Conservation (phyloP, 2,888 invertebrate genomes). For the Drosophila diplacantha region DNA sequence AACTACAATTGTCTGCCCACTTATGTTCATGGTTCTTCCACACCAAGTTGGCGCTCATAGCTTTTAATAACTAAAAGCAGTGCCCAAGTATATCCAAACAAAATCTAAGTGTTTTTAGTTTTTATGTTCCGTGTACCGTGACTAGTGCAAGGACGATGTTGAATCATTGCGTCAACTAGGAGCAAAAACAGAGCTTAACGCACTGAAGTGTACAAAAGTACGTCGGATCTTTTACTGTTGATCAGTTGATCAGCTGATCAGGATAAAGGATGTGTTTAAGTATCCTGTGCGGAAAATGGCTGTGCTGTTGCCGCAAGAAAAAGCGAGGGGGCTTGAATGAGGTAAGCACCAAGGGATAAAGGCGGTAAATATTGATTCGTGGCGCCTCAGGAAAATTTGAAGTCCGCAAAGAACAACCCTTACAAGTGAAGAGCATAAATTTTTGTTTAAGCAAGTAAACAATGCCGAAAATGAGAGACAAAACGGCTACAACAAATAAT, state of each 20-base stretch:
- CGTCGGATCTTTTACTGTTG: neutral
- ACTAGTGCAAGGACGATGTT: constrained; percentile 17
- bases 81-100: neutral
- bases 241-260: neutral
- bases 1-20: constrained; percentile 1
- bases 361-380: constrained; percentile 5
- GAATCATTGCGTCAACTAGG: constrained; percentile 1
- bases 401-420: neutral
- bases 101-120: neutral
- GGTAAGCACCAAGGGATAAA: constrained; percentile 65
- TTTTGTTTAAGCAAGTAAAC: neutral
- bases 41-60: neutral
- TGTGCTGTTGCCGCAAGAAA: constrained; percentile 64
- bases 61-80: neutral
- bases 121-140: neutral
- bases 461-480: neutral
- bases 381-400: neutral
- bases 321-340: constrained; percentile 72
- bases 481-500: constrained; percentile 6
- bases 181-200: neutral
- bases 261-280: constrained; percentile 55
- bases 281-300: constrained; percentile 47
- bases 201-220: neutral
- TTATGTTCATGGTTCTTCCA: neutral
- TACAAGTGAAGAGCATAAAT: neutral